phyloP scores from a whole-genome alignment of 2,113 vertebrate genomes.

The Catharus minimus region DNA sequence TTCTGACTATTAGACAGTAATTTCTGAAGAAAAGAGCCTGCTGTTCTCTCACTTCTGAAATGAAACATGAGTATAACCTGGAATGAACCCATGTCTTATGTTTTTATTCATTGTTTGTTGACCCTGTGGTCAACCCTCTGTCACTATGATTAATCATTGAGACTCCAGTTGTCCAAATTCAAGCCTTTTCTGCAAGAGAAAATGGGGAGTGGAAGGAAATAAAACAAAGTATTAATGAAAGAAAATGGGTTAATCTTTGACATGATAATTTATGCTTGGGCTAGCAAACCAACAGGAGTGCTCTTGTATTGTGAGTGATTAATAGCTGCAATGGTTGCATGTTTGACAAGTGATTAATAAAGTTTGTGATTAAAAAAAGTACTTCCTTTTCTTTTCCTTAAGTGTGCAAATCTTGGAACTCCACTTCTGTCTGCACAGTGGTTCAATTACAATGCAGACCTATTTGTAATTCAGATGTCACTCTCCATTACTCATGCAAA shows the following conservation, averaged over 20 bases:
- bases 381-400: conserved; percentile 44
- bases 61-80: conserved; percentile 59
- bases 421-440: background rate
- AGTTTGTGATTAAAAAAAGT: conserved; percentile 53
- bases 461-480: conserved; percentile 44
- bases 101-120: conserved; percentile 76
- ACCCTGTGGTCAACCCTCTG: conserved; percentile 59
- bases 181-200: conserved; percentile 50
- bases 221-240: conserved; percentile 70
- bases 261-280: conserved; percentile 70
- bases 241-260: conserved; percentile 73
- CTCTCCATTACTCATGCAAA: background rate
- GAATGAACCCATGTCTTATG: conserved; percentile 59
- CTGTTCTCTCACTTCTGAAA: background rate
- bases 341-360: conserved; percentile 77
- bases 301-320: conserved; percentile 68
- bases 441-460: background rate
- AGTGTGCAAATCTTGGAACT: conserved; percentile 41
- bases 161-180: conserved; percentile 66
- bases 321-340: conserved; percentile 60
- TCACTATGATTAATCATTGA: conserved; percentile 76
- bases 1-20: conserved; percentile 49
- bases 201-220: conserved; percentile 16
- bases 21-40: conserved; percentile 43
- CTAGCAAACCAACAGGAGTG: conserved; percentile 57